These are phyloP conservation scores for Dexiosoma caninum DNA, from an alignment of 2,888 invertebrate species.

Conservation along the genomic window DNA sequence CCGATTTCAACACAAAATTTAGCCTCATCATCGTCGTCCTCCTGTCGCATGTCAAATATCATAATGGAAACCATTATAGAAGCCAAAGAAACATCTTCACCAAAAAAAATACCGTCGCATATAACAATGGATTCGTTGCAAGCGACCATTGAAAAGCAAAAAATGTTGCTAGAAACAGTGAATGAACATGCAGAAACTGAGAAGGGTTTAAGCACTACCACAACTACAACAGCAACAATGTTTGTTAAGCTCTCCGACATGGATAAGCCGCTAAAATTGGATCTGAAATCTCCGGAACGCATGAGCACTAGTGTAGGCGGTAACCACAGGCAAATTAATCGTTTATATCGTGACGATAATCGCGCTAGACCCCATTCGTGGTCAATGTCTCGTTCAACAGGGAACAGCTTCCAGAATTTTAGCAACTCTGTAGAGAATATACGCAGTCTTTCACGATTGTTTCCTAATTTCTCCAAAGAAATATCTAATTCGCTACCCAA, in stretches of 20 bases:
- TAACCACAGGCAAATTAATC: constrained; percentile 74
- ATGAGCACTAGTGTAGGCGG: constrained; percentile 76
- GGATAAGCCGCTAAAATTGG: constrained; percentile 82
- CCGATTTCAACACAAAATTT: constrained; percentile 61
- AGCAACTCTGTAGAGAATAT: constrained; percentile 81
- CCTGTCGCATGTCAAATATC: constrained; percentile 71
- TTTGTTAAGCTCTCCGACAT: constrained; percentile 89
- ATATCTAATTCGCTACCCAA: constrained; percentile 77
- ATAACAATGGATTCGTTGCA: constrained; percentile 75
- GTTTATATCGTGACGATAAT: constrained; percentile 74
- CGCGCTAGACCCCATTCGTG: constrained; percentile 78
- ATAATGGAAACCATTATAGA: constrained; percentile 78
- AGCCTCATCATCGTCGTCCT: constrained; percentile 67
- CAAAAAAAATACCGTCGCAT: constrained; percentile 72
- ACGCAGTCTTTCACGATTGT: constrained; percentile 81
- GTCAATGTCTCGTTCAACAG: constrained; percentile 82
- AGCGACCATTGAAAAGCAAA: constrained; percentile 76
- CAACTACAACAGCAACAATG: constrained; percentile 77
- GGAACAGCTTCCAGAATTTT: constrained; percentile 78
- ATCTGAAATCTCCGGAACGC: constrained; percentile 76
- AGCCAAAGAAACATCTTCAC: constrained; percentile 77
- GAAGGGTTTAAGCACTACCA: constrained; percentile 75
- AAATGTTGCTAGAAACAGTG: constrained; percentile 77
- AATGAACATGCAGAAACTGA: constrained; percentile 73
- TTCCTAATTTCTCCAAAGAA: constrained; percentile 80